These are phyloP conservation scores for Opisthograptis luteolata DNA, from an alignment of 2,888 invertebrate species.

Conservation along the genomic window DNA sequence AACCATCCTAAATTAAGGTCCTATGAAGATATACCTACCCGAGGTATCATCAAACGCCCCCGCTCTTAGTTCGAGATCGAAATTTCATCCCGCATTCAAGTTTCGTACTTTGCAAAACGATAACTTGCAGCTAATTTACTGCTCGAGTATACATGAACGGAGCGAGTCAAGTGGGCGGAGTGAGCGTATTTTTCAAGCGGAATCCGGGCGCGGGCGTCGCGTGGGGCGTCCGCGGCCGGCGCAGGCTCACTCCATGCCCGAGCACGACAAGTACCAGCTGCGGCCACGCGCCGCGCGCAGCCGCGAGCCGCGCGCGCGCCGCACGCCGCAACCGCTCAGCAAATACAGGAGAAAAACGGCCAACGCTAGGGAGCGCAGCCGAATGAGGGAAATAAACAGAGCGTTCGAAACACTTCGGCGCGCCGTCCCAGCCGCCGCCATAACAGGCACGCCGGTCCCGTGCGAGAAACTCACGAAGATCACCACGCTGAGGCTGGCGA, in stretches of 20 bases:
- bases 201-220: slow-evolving; percentile 62
- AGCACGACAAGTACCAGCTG: slow-evolving; percentile 83
- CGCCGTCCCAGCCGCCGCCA: slow-evolving; percentile 88
- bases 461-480: slow-evolving; percentile 95
- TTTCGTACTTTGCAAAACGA: slow-evolving; percentile 15
- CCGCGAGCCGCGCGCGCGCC: slow-evolving; percentile 82
- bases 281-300: slow-evolving; percentile 79
- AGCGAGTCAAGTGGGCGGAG: slow-evolving; percentile 73
- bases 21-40: not conserved
- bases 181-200: slow-evolving; percentile 75
- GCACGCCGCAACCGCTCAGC: slow-evolving; percentile 90
- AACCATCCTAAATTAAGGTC: no score
- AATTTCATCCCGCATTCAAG: slow-evolving; percentile 17
- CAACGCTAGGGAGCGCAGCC: slow-evolving; percentile 93
- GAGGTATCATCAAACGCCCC: not conserved
- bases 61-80: slow-evolving; percentile 8
- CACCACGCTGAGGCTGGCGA: slow-evolving; percentile 92
- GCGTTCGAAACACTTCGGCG: slow-evolving; percentile 93
- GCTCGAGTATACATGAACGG: slow-evolving; percentile 74
- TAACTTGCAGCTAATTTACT: slow-evolving; percentile 34
- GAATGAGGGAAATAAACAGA: slow-evolving; percentile 95
- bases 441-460: slow-evolving; percentile 79
- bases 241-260: slow-evolving; percentile 75
- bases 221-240: slow-evolving; percentile 51
- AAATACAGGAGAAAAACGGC: slow-evolving; percentile 96